phyloP scores from a whole-genome alignment of 2,113 vertebrate species.

The Tor tambroides region DNA sequence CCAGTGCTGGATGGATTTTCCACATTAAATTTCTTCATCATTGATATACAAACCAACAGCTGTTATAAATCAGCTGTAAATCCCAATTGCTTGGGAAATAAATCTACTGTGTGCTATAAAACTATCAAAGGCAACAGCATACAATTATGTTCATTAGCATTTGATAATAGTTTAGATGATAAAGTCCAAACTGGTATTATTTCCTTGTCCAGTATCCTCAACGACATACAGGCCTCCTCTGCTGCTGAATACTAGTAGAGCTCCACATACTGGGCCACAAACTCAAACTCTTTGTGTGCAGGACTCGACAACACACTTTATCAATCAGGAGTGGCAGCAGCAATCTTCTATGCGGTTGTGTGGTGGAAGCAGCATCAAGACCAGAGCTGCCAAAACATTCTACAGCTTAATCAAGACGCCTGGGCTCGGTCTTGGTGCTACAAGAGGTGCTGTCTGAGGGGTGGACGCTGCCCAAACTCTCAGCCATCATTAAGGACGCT shows the following conservation, averaged over 20 bases:
- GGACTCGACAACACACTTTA: not conserved
- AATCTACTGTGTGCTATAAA: not conserved
- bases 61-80: slow-evolving; percentile 11
- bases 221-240: not conserved
- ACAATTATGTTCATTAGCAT: not conserved
- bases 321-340: not conserved
- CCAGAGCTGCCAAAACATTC: slow-evolving; percentile 12
- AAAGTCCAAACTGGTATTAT: not conserved
- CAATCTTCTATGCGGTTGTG: not conserved
- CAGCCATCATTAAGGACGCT: not conserved
- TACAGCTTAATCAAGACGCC: not conserved
- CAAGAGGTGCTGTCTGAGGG: not conserved
- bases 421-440: not conserved
- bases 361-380: not conserved
- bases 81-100: not conserved
- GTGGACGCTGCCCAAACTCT: not conserved
- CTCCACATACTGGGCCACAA: not conserved
- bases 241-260: not conserved
- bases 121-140: not conserved
- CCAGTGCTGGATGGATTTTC: not conserved
- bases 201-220: not conserved
- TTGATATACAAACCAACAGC: not conserved
- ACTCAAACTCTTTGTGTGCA: not conserved
- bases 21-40: too few species aligned
- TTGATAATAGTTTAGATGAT: not conserved